A percentile compares a stretch with the other conserved stretches of the same genome.
Conservation (phyloP, 1,140 invertebrate genomes). For the Hesperophylax magnus region DNA sequence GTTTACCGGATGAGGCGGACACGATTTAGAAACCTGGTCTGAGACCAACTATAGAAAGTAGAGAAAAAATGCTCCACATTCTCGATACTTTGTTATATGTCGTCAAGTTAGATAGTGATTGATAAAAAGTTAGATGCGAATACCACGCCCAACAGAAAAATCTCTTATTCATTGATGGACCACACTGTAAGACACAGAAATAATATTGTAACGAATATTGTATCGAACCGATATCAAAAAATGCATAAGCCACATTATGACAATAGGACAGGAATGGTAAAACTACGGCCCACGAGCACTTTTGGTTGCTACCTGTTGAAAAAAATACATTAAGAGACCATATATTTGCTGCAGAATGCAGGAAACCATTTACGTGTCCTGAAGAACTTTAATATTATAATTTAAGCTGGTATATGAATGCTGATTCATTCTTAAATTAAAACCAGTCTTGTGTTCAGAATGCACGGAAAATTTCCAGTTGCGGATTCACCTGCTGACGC, state of each 20-base stretch:
- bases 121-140: background rate
- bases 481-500: too few relatives aligned
- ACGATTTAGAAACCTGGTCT: constrained; percentile 26
- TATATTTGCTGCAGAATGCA: too few relatives aligned
- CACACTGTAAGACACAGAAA: background rate
- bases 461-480: too few relatives aligned
- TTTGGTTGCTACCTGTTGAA: too few relatives aligned
- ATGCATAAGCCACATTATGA: background rate
- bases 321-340: too few relatives aligned
- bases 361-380: too few relatives aligned
- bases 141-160: background rate
- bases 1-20: constrained; percentile 9
- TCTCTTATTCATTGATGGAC: background rate
- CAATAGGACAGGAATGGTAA: too few relatives aligned
- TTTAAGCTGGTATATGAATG: too few relatives aligned
- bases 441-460: too few relatives aligned
- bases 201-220: background rate
- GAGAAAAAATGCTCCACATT: constrained; percentile 22
- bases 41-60: constrained; percentile 17
- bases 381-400: too few relatives aligned
- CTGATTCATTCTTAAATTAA: too few relatives aligned
- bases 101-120: constrained; percentile 18
- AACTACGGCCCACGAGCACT: too few relatives aligned
- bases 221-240: background rate
- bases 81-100: background rate